phyloP scores from a whole-genome alignment of 2,113 vertebrate genomes.

The Cnemophilus loriae region DNA sequence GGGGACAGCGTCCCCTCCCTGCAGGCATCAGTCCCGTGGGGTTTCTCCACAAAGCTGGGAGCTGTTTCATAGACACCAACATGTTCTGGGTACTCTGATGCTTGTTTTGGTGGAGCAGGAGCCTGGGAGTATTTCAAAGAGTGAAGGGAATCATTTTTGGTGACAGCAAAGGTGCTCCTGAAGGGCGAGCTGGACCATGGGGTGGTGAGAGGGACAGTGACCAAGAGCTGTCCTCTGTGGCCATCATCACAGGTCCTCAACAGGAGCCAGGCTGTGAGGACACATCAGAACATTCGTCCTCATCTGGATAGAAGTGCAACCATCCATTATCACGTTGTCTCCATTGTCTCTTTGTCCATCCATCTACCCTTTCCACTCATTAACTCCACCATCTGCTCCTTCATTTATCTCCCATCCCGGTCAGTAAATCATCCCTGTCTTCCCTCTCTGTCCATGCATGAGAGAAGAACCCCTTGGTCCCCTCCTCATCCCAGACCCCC shows the following conservation, averaged over 20 bases:
- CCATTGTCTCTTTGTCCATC: conserved; percentile 13
- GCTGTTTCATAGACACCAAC: not conserved
- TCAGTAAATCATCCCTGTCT: not conserved
- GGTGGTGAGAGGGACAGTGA: not conserved
- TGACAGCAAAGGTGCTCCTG: not conserved
- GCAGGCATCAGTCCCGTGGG: not conserved
- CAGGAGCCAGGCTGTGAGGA: not conserved
- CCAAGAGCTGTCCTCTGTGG: not conserved
- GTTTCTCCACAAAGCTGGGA: not conserved
- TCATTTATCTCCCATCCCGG: not conserved
- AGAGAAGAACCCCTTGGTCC: not conserved
- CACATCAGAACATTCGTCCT: not conserved
- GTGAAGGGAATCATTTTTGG: not conserved
- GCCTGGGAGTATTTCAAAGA: not conserved
- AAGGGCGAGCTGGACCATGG: not conserved
- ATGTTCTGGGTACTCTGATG: not conserved
- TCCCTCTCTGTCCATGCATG: not conserved
- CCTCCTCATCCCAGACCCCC: not conserved
- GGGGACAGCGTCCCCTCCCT: not conserved
- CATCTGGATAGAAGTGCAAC: not conserved
- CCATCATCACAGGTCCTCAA: not conserved
- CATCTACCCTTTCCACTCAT: conserved; percentile 38
- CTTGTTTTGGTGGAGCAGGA: not conserved
- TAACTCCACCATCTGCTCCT: conserved; percentile 55
- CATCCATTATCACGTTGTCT: not conserved